Percentiles rank a stretch among this genome's conserved stretches.
phyloP scores from a whole-genome alignment of 2,888 invertebrate species.

The Ptilodon capucinus region DNA sequence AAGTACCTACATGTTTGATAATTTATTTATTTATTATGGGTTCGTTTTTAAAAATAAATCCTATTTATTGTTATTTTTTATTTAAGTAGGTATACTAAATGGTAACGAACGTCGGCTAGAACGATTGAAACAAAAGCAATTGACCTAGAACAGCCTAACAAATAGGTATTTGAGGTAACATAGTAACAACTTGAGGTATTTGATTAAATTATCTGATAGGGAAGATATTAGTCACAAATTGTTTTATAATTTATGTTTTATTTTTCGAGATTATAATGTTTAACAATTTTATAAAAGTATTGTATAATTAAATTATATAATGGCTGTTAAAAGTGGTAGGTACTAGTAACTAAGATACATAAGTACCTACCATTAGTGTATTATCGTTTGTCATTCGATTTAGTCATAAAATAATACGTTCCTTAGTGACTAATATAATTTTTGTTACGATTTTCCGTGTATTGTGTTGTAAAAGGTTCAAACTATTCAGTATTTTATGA shows the following conservation, averaged over 20 bases:
- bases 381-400: not conserved
- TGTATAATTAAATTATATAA: not conserved
- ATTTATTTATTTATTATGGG: not conserved
- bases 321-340: too few species aligned
- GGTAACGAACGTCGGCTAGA: too few species aligned
- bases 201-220: not conserved
- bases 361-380: not conserved
- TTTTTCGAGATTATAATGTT: not conserved
- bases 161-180: too few species aligned
- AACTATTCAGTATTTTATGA: too few species aligned
- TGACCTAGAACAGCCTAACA: too few species aligned
- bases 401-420: not conserved
- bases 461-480: not conserved
- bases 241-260: not conserved
- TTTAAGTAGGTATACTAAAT: too few species aligned
- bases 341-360: too few species aligned
- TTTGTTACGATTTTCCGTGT: not conserved
- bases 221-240: not conserved
- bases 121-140: too few species aligned
- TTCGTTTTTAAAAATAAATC: not conserved
- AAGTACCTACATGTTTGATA: too few species aligned
- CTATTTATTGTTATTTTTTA: not conserved
- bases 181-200: too few species aligned
- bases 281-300: not conserved
- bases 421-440: not conserved